Base-by-base conservation (phyloP, 2,888 invertebrate species). In the Caenorhabditis uteleia region DNA sequence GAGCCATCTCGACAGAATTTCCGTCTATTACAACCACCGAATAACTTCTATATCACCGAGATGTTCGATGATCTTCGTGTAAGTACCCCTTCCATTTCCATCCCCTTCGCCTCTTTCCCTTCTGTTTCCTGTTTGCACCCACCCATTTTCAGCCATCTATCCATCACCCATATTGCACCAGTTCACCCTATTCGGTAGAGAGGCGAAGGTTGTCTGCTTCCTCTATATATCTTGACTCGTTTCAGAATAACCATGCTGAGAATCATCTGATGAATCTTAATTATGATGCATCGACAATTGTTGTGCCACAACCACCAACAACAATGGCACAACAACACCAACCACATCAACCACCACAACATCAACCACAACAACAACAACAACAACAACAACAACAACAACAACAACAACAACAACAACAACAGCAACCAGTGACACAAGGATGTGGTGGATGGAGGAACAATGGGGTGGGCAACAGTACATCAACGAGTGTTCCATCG, bases 31-130 rank as follows among this genome's bases (percentile, higher is more conserved):
- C 70, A 74, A 39, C 68, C 80, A 10, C 80, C 80, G 2, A 68
- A 72, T 20, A 74, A 78, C 7, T 80, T 77, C 44, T 78, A 77
- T 12, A 56, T 80, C 25, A 77, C 76, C 12, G 80, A 80, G 53
- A 80, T 80, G 77, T 76, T 80, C 43, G 79, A 80, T 53, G 80
- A 80, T 69, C 54, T 75, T 25, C 36, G 65, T 36, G 65, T 62
- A 31, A 48, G 62, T 53, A 16, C 10, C 4, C n/a, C 10, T 29
- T 42, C 56, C 56, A 43, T 23, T 5, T 44, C 49, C 44, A 43
- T 42, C 42, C 38, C 44, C 16, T 21, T 33, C 20, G 46, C 33
- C 2, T 39, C 25, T 27, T 27, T n/a, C 12, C 31, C 14, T 31
- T 29, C 38, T n/a, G 29, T 20, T 29, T 40, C 23, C n/a, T n/a